Evolutionary conservation across 1,140 invertebrate genomes (phyloP), one percentile per base, ranked within the genome.

Genomic region (Bombus impatiens): DNA sequence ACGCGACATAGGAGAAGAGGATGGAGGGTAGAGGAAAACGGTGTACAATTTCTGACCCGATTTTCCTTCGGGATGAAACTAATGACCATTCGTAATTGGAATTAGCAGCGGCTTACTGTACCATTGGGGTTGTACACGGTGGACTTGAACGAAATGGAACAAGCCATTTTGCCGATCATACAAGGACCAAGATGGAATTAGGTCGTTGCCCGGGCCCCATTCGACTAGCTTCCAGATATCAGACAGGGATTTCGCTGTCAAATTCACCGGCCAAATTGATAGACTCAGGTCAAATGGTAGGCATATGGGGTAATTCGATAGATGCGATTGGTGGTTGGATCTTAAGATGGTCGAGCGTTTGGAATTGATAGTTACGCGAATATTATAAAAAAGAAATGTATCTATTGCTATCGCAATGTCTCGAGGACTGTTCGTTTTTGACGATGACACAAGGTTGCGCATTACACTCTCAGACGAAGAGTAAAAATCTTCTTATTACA

Each of bases 31-130:
- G 57, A 78, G 44, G 86, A 85, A 90, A 89, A 89, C 74, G 78
- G 13, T 87, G 86, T 72, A 37, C 44, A 42, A 71, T 37, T 25
- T 85, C 84, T 78, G 82, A 84, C 75, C 90, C 89, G 90, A 91
- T 92, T 93, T 94, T 93, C 89, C 90, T 92, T 90, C 65, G 82
- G 90, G 93, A 94, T 94, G 93, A 94, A 95, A 94, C 93, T 94
- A 94, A 95, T 94, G 92, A 93, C 91, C 91, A 92, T 92, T 87
- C 89, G 92, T 94, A 95, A 95, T 94, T 94, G 93, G 94, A 91
- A 94, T 95, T 94, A 94, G 91, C 89, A 82, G 85, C 67, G 88
- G 74, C 57, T 80, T 53, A 62, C 22, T 53, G 28, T 72, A 32
- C 25, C 40, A 42, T 15, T 70, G 68, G 68, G 68, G 68, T 68